Conservation (phyloP, 2,797 vertebrate genomes). For the Botia kubotai region DNA sequence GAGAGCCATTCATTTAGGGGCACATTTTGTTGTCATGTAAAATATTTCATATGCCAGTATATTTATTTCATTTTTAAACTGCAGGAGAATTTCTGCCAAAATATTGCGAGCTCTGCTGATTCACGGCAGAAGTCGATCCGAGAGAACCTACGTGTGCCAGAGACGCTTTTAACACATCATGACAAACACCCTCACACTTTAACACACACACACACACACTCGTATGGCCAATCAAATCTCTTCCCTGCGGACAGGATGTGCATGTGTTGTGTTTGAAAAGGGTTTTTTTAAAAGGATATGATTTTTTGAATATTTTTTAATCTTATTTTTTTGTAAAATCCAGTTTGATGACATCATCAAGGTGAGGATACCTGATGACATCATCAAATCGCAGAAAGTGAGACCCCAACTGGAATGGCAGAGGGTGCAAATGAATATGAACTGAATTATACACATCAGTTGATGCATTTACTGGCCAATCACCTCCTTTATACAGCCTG, state of each 20-base stretch:
- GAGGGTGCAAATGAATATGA: background rate
- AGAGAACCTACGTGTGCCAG: conserved; percentile 60
- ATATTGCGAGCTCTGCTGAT: conserved; percentile 66
- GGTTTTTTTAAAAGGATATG: too few species aligned
- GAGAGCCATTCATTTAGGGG: background rate
- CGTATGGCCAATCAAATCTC: too few species aligned
- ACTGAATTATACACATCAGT: background rate
- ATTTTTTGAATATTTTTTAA: too few species aligned
- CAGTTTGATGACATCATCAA: background rate
- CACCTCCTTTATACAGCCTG: background rate
- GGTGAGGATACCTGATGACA: background rate
- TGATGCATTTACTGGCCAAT: background rate
- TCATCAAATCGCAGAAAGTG: background rate
- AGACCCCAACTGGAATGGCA: background rate
- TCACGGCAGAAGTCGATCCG: conserved; percentile 61
- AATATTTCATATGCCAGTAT: conserved; percentile 66
- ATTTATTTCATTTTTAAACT: conserved; percentile 45
- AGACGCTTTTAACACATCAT: conserved; percentile 69
- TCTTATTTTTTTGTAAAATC: too few species aligned
- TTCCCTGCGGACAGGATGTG: too few species aligned
- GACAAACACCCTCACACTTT: conserved; percentile 54
- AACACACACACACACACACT: background rate
- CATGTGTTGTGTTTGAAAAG: background rate
- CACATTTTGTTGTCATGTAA: conserved; percentile 53
- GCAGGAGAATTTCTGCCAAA: conserved; percentile 38